Percentiles rank a stretch among this genome's conserved stretches.
Evolutionary conservation across 2,888 invertebrate species (phyloP).

Genomic region (Automeris io): DNA sequence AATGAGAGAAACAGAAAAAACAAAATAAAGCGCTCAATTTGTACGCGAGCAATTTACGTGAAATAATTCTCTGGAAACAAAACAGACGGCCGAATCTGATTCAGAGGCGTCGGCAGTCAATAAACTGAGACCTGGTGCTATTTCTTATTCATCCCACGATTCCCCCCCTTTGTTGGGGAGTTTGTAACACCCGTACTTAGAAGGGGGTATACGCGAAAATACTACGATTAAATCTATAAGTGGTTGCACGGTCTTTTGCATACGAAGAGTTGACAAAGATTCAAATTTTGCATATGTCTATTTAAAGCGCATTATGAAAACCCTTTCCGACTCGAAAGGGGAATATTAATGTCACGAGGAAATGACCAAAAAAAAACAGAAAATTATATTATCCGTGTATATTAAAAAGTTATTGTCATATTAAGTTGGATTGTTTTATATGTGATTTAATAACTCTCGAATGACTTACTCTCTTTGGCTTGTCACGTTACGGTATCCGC

Average conservation of each 20-base stretch:
- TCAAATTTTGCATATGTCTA: not conserved
- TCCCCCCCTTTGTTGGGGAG: constrained; percentile 6
- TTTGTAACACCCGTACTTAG: not conserved
- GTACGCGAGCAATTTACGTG: constrained; percentile 18
- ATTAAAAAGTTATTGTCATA: no score
- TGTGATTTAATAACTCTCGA: no score
- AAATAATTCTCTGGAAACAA: constrained; percentile 22
- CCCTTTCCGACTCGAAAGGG: no score
- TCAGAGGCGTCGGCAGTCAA: constrained; percentile 39
- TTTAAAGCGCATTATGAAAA: no score
- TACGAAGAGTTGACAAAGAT: not conserved
- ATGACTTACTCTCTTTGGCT: no score
- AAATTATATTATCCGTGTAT: no score
- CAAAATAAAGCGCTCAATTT: constrained; percentile 17
- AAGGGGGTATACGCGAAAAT: not conserved
- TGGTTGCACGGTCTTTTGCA: not conserved
- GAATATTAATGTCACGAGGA: no score
- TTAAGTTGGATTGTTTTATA: no score
- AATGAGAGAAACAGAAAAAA: not conserved
- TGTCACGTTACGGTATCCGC: no score
- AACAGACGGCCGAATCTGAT: constrained; percentile 34
- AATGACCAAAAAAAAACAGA: no score
- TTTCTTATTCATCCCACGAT: constrained; percentile 33
- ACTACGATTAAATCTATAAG: constrained; percentile 1
- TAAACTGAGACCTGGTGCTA: constrained; percentile 19